Base-by-base conservation (phyloP, 2,888 invertebrate species). In the Pharmacophagus antenor region DNA sequence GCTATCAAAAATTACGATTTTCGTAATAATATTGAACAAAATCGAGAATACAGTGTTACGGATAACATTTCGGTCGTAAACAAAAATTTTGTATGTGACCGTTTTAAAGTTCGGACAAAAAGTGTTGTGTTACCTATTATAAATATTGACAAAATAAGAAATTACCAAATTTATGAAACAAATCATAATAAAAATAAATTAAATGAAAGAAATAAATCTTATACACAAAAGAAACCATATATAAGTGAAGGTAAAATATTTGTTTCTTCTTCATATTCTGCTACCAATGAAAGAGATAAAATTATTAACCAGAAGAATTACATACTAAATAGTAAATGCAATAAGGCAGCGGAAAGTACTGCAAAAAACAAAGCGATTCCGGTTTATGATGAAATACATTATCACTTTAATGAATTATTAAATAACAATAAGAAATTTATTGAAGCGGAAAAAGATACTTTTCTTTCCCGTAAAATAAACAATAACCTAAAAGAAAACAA, bases 361-460 rank as follows among this genome's bases (percentile, higher is more conserved):
- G 6, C 17, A 1, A 42, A 42, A n/a, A 42, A n/a, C 46, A 27
- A 54, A 10, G 12, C 20, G 20, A 27, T 20, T 25, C 2, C 27
- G 20, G 22, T 46, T 8, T 47, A 17, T 22, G 31, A 37, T 6
- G 55, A 55, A 18, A 55, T 55, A 17, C 20, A 47, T 17, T 20
- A 31, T 47, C 37, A 37, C 17, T 37, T 55, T 37, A 21, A 55
- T 10, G 10, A 18, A 22, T 37, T 55, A 21, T 47, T 55, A 47
- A 31, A 47, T 20, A 22, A n/a, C 18, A 55, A 27, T 22, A 37
- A 48, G 15, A 47, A 22, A 37, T n/a, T 27, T n/a, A 48, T 31
- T 44, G 0, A 15, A 20, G 10, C 25, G 18, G 22, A 18, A 21
- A 17, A 46, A 31, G 12, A 54, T n/a, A 8, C 15, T 15, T 20